Base-by-base conservation (phyloP, 2,888 invertebrate species). In the Chelonus formosanus region DNA sequence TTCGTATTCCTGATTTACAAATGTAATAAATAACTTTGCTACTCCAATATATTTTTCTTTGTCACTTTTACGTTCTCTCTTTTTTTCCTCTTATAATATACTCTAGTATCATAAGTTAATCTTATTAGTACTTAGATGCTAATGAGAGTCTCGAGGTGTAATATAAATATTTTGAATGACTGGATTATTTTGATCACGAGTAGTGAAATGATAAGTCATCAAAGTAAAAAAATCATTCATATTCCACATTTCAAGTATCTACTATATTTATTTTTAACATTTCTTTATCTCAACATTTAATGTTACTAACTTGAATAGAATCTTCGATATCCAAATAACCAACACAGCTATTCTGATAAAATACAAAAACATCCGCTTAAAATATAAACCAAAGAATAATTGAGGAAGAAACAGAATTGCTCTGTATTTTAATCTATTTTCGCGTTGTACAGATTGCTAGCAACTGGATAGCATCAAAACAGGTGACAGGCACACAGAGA, bases 101-200 rank as follows among this genome's bases (percentile, higher is more conserved):
- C 43, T 8, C 36, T 34, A 52, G 44, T 45, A 52, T 31, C 52
- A 3, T 52, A 34, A 54, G 56, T 56, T 66, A 56, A 61, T 66
- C 45, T 61, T 50, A 56, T 66, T 66, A 66, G 45, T 56, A 66
- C 52, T 5, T 50, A n/a, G 47, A 56, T 66, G 56, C 60, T 66
- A 66, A 66, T 52, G 10, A 50, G 43, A 44, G 40, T 53, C 58
- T 8, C 60, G 43, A 50, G 10, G 48, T 57, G 56, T 56, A 65
- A 66, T 66, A 66, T 61, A 61, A 61, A 61, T 66, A 56, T 56
- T 43, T n/a, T 44, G 35, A 47, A 59, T 59, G 40, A 50, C 4
- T 8, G 6, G 40, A 59, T 52, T 40, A 59, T 59, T 59, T 50
- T 45, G 34, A 58, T 36, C 8, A 45, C 10, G 5, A 48, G 31